Percentiles rank a stretch among this genome's conserved stretches.
phyloP scores from a whole-genome alignment of 2,888 invertebrate species.

The Cacoxenus indagator region DNA sequence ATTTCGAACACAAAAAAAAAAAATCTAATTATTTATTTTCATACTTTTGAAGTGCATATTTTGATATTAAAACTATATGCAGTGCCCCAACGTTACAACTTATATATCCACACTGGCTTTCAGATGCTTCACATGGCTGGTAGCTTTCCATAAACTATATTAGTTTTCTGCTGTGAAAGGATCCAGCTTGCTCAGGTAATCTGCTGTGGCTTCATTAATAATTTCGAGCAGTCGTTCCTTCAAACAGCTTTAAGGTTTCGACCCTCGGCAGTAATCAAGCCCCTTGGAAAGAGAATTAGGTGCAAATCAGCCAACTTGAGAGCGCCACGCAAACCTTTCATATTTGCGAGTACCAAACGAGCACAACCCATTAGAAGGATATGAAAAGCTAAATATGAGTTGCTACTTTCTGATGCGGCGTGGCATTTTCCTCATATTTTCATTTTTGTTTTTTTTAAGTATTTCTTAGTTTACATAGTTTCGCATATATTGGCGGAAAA shows the following conservation, averaged over 20 bases:
- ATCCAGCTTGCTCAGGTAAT: neutral
- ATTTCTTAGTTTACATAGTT: constrained; percentile 27
- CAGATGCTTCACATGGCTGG: neutral
- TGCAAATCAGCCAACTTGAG: neutral
- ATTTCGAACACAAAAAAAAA: no score
- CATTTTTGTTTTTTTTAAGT: constrained; percentile 4
- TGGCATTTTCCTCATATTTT: neutral
- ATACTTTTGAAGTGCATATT: no score
- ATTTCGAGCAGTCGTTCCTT: neutral
- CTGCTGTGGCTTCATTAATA: neutral
- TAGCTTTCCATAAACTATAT: neutral
- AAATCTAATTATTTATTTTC: no score
- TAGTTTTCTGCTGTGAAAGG: neutral
- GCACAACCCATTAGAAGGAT: neutral
- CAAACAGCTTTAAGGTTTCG: neutral
- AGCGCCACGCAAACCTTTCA: neutral
- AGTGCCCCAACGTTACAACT: no score
- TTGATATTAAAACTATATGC: no score
- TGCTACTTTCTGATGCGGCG: neutral
- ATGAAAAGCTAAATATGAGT: neutral
- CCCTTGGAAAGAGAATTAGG: no score
- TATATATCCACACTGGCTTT: no score
- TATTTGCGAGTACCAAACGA: neutral
- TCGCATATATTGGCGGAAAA: constrained; percentile 21
- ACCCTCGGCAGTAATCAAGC: neutral